Evolutionary conservation across 2,888 invertebrate genomes (phyloP).

Genomic region (Conomelus anceps): DNA sequence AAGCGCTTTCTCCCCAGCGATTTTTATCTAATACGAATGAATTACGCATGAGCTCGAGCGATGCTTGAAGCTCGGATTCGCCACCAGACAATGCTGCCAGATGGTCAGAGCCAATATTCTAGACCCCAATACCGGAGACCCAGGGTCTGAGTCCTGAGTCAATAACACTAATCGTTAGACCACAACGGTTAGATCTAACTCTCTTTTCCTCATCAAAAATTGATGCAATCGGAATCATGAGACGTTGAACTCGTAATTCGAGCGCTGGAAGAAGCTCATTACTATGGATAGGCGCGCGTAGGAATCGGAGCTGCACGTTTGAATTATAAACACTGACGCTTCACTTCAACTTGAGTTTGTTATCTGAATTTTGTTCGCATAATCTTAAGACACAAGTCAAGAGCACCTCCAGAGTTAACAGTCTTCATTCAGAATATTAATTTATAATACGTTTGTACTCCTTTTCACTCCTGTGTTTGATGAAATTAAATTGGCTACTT

Average conservation of each 20-base stretch:
- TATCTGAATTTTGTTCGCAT: background rate
- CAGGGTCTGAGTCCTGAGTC: too few species aligned
- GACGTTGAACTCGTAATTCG: background rate
- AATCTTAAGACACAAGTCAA: background rate
- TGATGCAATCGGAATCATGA: background rate
- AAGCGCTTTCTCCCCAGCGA: too few species aligned
- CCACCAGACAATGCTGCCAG: too few species aligned
- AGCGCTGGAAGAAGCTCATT: background rate
- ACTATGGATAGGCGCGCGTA: background rate
- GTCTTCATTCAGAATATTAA: background rate
- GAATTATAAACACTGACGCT: background rate
- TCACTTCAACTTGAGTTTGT: background rate
- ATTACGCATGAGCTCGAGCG: too few species aligned
- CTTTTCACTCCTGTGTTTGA: background rate
- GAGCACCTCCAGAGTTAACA: background rate
- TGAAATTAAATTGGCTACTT: background rate
- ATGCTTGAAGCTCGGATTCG: too few species aligned
- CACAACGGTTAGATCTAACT: too few species aligned
- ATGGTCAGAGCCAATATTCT: too few species aligned
- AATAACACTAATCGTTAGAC: too few species aligned
- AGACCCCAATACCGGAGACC: too few species aligned
- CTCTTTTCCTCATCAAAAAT: too few species aligned
- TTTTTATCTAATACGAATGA: too few species aligned
- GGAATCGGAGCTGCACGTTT: background rate
- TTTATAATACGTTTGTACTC: background rate